phyloP scores from a whole-genome alignment of 2,113 vertebrate genomes.

The Callaeas wilsoni region DNA sequence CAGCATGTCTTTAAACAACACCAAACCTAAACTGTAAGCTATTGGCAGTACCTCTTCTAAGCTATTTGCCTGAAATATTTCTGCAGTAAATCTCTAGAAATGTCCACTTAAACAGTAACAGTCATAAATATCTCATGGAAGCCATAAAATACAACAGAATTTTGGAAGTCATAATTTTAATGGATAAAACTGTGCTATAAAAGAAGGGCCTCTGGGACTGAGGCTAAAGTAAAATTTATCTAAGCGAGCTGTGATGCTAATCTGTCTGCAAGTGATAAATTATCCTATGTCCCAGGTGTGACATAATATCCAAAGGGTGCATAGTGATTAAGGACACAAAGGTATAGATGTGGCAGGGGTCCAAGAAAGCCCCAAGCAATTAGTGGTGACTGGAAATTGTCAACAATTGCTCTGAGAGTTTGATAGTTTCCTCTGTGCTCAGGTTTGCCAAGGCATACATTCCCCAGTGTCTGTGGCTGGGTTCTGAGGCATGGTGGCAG shows the following conservation, averaged over 20 bases:
- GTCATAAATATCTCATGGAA: conserved; percentile 75
- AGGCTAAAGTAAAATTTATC: conserved; percentile 71
- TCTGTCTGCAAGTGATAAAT: conserved; percentile 76
- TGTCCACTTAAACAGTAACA: conserved; percentile 71
- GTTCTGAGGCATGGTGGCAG: neutral
- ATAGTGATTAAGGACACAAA: conserved; percentile 70
- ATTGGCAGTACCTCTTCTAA: conserved; percentile 52
- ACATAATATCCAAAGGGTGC: conserved; percentile 70
- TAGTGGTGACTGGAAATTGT: conserved; percentile 74
- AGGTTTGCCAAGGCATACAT: conserved; percentile 31
- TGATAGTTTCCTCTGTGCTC: conserved; percentile 58
- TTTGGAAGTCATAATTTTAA: conserved; percentile 83
- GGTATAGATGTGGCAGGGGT: conserved; percentile 68
- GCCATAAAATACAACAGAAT: conserved; percentile 77
- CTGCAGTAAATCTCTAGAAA: conserved; percentile 76
- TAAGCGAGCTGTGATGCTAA: conserved; percentile 66
- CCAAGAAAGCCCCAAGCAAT: conserved; percentile 68
- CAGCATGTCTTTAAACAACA: conserved; percentile 11
- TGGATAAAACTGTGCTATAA: conserved; percentile 77
- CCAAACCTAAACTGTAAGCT: neutral
- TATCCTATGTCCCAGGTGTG: conserved; percentile 71
- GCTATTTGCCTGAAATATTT: conserved; percentile 68
- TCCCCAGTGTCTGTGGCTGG: neutral
- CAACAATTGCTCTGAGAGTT: conserved; percentile 63
- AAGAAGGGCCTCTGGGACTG: conserved; percentile 69